Conservation (phyloP, 2,797 vertebrate species). For the Thaleichthys pacificus region DNA sequence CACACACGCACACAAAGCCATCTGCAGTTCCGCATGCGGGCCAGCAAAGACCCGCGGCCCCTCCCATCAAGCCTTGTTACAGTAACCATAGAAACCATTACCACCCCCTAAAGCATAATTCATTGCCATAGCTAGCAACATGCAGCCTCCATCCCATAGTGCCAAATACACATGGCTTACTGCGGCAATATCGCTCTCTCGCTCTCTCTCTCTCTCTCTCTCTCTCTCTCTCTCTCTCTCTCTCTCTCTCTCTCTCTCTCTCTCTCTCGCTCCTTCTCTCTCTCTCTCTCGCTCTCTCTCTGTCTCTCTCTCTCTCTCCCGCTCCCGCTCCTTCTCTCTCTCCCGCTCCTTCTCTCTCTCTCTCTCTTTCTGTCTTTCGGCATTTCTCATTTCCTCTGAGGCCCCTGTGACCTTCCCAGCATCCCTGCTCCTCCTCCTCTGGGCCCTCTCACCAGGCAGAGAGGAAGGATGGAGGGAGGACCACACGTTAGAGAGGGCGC, state of each 20-base stretch:
- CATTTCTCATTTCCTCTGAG: constrained; percentile 37
- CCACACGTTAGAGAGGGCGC: background rate
- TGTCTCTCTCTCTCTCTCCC: constrained; percentile 10
- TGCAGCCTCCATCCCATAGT: constrained; percentile 40
- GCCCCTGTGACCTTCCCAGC: constrained; percentile 10
- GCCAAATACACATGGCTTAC: constrained; percentile 31
- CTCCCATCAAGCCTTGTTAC: constrained; percentile 55
- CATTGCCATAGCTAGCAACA: constrained; percentile 57
- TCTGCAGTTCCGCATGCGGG: constrained; percentile 64
- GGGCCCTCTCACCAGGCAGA: constrained; percentile 12
- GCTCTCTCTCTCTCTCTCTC: constrained; percentile 15
- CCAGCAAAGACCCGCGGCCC: constrained; percentile 55
- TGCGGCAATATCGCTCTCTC: constrained; percentile 5
- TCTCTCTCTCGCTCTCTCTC: constrained; percentile 16
- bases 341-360: background rate
- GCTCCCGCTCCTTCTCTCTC: constrained; percentile 6
- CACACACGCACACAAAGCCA: constrained; percentile 35
- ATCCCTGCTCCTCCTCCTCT: constrained; percentile 17
- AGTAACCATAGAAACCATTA: constrained; percentile 63
- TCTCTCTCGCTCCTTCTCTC: background rate
- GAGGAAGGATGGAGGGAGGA: constrained; percentile 14
- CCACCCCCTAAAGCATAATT: constrained; percentile 51
- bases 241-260: background rate
- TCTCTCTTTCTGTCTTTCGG: constrained; percentile 10
- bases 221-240: constrained; percentile 17